These are phyloP conservation scores for Betta splendens DNA, from an alignment of 2,797 vertebrate species.

Conservation along the genomic window DNA sequence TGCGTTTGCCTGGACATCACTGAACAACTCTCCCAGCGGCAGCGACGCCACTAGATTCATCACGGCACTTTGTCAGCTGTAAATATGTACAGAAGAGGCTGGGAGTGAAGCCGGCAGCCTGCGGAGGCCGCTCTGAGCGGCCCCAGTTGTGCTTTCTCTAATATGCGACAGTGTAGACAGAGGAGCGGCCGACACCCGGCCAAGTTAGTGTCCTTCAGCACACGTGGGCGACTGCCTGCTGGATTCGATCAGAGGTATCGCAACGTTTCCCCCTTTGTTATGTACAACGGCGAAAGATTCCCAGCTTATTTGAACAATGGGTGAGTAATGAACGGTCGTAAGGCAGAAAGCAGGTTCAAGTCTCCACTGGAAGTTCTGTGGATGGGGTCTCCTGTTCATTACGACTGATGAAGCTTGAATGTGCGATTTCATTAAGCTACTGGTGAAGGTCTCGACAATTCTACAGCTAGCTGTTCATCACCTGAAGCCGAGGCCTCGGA, in stretches of 20 bases:
- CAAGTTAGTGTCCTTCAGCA: conserved; percentile 55
- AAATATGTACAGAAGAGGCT: conserved; percentile 26
- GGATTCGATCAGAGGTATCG: conserved; percentile 71
- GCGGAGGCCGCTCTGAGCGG: conserved; percentile 55
- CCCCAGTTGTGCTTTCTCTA: conserved; percentile 77
- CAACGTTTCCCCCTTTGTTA: conserved; percentile 56
- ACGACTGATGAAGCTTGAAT: conserved; percentile 29
- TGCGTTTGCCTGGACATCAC: conserved; percentile 54
- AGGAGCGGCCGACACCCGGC: conserved; percentile 51
- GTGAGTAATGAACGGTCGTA: conserved; percentile 57
- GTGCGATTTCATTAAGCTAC: conserved; percentile 24
- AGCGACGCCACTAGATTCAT: conserved; percentile 15
- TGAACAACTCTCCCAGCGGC: conserved; percentile 32
- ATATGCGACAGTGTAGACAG: conserved; percentile 63
- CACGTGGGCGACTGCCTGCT: conserved; percentile 53
- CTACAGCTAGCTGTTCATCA: conserved; percentile 27
- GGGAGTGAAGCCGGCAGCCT: conserved; percentile 35
- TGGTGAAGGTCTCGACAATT: conserved; percentile 3
- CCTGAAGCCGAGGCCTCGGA: conserved; percentile 17
- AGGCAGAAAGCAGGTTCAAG: conserved; percentile 78
- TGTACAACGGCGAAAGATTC: conserved; percentile 57
- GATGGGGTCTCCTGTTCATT: conserved; percentile 30
- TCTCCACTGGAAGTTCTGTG: conserved; percentile 72
- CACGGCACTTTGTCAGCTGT: conserved; percentile 47
- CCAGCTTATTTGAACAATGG: conserved; percentile 62